These are phyloP conservation scores for Ptyas mucosa DNA, from an alignment of 2,113 vertebrate species.

Conservation along the genomic window DNA sequence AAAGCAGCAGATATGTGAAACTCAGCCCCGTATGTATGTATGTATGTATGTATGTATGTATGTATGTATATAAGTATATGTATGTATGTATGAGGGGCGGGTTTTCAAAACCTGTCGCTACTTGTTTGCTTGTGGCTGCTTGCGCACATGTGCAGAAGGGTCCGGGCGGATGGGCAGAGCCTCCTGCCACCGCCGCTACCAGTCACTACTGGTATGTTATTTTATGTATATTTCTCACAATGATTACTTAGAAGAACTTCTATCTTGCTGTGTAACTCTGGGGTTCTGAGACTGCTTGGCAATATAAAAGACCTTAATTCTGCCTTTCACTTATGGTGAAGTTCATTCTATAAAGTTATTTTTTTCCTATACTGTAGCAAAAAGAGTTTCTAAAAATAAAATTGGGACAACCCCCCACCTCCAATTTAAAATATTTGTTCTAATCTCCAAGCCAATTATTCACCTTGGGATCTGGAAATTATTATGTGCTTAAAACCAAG, in stretches of 20 bases:
- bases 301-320: neutral
- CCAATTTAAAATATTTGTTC: neutral
- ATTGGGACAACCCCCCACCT: neutral
- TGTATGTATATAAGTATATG: too few relatives aligned
- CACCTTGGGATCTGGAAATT: constrained; percentile 7
- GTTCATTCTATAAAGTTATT: neutral
- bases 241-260: neutral
- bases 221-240: neutral
- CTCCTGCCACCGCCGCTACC: too few relatives aligned
- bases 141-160: too few relatives aligned
- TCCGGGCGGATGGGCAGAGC: too few relatives aligned
- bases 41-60: neutral
- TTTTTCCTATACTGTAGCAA: neutral
- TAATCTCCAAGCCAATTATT: neutral
- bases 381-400: neutral
- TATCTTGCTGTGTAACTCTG: neutral
- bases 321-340: constrained; percentile 25
- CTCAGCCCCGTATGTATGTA: neutral
- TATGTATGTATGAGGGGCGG: too few relatives aligned
- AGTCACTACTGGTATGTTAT: neutral
- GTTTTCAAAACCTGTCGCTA: too few relatives aligned
- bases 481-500: constrained; percentile 35
- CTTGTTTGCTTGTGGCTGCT: too few relatives aligned
- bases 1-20: constrained; percentile 43
- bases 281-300: neutral